Base-by-base conservation (phyloP, 2,113 vertebrate species). In the Siniperca knerii region DNA sequence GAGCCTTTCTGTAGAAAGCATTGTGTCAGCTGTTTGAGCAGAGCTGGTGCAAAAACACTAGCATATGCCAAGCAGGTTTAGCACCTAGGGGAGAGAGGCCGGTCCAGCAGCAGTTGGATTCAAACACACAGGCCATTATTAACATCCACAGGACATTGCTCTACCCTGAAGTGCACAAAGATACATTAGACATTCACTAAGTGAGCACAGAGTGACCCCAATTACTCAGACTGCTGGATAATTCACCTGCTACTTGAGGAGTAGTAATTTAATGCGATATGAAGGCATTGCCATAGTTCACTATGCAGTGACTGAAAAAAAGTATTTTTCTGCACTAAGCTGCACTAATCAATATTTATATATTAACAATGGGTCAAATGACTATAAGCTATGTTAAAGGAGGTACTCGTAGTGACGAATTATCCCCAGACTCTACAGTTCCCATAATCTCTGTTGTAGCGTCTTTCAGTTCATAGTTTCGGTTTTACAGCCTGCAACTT, bases 1-100 rank as follows among this genome's bases (percentile, higher is more conserved):
- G 29, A 84, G 35, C 33, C 80, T 62, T 48, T 67, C 80, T 69
- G 78, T 85, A 20, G 69, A 82, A 91, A 83, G 42, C 66, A 46
- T 23, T 23, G 74, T 55, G 83, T 90, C 86, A 92, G 89, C 87
- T 83, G 68, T 89, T 90, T 82, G 75, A 89, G 70, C 81, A 33
- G 50, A 25, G 44, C 83, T 64, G 54, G 48, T 64, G 74, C 61
- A 87, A 48, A 89, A 90, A 80, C 82, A 61, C 48, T 3, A 37
- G 54, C 50, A 69, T 64, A 77, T 62, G 75, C 79, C 58, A 20
- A 55, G 75, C 73, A 58, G 77, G 69, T 83, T 85, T 35, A 70
- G 20, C 87, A 81, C 74, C 57, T 65, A 23, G 29, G 37, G 48
- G 66, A 79, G 61, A 55, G n/a, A 44, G 35, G 18, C 52, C 37